phyloP scores from a whole-genome alignment of 2,888 invertebrate genomes.

The Xylophagus ater region DNA sequence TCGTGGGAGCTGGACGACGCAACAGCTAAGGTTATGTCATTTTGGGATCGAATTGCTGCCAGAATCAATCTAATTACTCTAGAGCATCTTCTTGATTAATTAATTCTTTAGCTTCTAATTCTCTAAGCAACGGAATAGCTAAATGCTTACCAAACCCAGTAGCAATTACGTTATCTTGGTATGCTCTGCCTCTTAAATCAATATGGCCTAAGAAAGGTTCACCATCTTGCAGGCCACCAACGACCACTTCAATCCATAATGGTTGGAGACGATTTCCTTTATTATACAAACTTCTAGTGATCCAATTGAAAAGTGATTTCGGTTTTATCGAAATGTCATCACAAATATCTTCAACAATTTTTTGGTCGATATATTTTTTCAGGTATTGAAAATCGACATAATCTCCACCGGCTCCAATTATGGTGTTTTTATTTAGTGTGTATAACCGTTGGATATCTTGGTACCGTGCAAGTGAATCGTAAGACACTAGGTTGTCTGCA shows the following conservation, averaged over 20 bases:
- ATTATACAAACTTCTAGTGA: constrained; percentile 89
- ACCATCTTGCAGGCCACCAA: constrained; percentile 77
- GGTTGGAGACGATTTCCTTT: constrained; percentile 87
- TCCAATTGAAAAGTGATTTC: constrained; percentile 85
- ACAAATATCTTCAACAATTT: constrained; percentile 79
- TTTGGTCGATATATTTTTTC: constrained; percentile 47
- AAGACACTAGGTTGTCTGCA: too few species aligned
- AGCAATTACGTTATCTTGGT: constrained; percentile 71
- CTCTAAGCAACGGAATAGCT: constrained; percentile 74
- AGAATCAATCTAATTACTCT: too few species aligned
- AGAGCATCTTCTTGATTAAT: too few species aligned
- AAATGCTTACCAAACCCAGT: constrained; percentile 87
- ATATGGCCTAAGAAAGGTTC: constrained; percentile 80
- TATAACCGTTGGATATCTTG: too few species aligned
- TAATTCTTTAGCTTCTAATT: too few species aligned
- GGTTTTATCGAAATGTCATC: constrained; percentile 85
- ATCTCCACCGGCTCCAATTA: too few species aligned
- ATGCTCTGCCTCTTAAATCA: constrained; percentile 89
- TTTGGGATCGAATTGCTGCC: too few species aligned
- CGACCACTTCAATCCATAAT: constrained; percentile 88
- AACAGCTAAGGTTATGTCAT: too few species aligned
- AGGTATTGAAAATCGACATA: too few species aligned
- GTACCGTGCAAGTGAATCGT: too few species aligned
- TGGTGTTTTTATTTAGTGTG: too few species aligned
- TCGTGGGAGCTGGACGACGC: too few species aligned